These are phyloP conservation scores for Eristalinus sepulchralis DNA, from an alignment of 2,888 invertebrate genomes.

Conservation along the genomic window DNA sequence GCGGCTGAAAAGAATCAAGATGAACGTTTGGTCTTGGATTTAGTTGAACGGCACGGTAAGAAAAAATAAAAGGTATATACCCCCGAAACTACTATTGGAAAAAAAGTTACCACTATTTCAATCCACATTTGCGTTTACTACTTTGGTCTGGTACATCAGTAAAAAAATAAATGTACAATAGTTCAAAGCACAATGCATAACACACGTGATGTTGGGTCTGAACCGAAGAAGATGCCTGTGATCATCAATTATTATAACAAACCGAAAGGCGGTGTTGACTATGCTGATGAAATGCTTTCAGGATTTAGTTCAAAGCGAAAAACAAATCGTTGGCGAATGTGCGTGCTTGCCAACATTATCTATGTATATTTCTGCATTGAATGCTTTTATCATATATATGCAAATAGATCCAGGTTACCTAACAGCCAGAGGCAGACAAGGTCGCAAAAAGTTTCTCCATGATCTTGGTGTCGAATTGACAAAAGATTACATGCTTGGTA, in stretches of 20 bases:
- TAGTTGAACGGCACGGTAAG: background rate
- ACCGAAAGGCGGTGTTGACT: constrained; percentile 34
- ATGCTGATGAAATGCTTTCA: constrained; percentile 46
- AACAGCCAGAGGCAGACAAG: constrained; percentile 7
- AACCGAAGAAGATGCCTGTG: constrained; percentile 33
- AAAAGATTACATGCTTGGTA: constrained; percentile 1
- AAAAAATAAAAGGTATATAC: constrained; percentile 38
- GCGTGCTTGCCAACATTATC: background rate
- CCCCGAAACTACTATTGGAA: constrained; percentile 13
- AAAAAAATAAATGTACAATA: no score
- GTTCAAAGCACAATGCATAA: constrained; percentile 17
- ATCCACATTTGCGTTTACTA: constrained; percentile 13
- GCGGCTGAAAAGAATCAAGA: no score
- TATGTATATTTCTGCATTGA: constrained; percentile 3
- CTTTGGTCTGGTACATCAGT: background rate
- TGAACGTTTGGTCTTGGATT: no score
- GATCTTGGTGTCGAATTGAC: constrained; percentile 6
- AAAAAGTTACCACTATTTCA: constrained; percentile 19
- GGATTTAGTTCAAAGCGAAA: constrained; percentile 39
- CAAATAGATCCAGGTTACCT: constrained; percentile 3
- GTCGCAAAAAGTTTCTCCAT: background rate
- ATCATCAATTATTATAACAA: constrained; percentile 36
- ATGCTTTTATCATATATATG: constrained; percentile 6
- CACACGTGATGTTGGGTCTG: constrained; percentile 4
- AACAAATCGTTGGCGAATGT: constrained; percentile 53